Conservation (phyloP, 2,797 vertebrate species). For the Acrossocheilus wenchowensis region DNA sequence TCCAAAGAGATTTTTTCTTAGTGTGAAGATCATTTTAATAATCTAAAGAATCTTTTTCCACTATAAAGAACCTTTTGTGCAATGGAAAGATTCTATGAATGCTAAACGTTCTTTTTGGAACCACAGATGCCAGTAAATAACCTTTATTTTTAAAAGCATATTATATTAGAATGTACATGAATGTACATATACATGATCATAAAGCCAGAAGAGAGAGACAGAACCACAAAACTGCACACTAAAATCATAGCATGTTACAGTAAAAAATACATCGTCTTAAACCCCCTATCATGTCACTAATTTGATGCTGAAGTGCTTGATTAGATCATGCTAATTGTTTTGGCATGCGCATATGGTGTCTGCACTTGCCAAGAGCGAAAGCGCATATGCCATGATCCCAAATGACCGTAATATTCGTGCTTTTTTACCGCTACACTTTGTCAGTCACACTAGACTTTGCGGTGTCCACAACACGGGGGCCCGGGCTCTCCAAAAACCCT, state of each 20-base stretch:
- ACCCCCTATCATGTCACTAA: not conserved
- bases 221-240: not conserved
- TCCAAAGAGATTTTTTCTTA: not conserved
- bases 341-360: conserved; percentile 20
- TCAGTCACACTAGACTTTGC: not conserved
- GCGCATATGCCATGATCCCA: conserved; percentile 27
- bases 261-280: conserved; percentile 2
- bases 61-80: not conserved
- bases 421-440: not conserved
- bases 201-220: not conserved
- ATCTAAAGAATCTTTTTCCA: not conserved
- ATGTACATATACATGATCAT: not conserved
- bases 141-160: not conserved
- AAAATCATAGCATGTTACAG: not conserved
- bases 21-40: not conserved
- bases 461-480: not conserved
- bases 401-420: not conserved
- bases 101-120: not conserved
- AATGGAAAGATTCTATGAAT: not conserved
- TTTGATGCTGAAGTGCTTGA: not conserved
- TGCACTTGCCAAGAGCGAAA: conserved; percentile 24
- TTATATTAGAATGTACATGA: not conserved
- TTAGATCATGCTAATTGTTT: conserved; percentile 4
- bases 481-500: not conserved
- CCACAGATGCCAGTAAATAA: not conserved